These are phyloP conservation scores for Leuciscus waleckii DNA, from an alignment of 2,797 vertebrate genomes.

Conservation along the genomic window DNA sequence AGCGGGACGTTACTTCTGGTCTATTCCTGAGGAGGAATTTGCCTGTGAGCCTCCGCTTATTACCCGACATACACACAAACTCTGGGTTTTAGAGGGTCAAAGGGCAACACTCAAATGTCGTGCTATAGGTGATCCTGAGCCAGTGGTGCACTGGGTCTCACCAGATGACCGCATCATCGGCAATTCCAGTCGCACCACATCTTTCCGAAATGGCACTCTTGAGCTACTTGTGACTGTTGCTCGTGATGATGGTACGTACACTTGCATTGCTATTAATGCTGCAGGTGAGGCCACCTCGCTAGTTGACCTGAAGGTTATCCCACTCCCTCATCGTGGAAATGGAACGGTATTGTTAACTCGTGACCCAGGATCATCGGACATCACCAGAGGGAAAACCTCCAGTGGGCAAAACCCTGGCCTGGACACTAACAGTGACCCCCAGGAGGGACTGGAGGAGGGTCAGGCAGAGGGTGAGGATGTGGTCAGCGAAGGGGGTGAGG, in stretches of 20 bases:
- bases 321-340: slow-evolving; percentile 84
- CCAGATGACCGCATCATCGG: slow-evolving; percentile 80
- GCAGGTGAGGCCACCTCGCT: slow-evolving; percentile 88
- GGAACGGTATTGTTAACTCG: slow-evolving; percentile 71
- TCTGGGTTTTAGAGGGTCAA: slow-evolving; percentile 83
- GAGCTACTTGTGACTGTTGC: slow-evolving; percentile 88
- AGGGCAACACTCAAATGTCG: slow-evolving; percentile 78
- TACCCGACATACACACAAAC: slow-evolving; percentile 80
- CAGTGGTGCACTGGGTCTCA: slow-evolving; percentile 81
- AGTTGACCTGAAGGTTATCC: slow-evolving; percentile 89
- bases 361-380: slow-evolving; percentile 81
- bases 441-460: slow-evolving; percentile 64
- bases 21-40: slow-evolving; percentile 81
- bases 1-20: slow-evolving; percentile 85
- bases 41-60: slow-evolving; percentile 82
- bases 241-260: slow-evolving; percentile 87
- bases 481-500: slow-evolving; percentile 72
- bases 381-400: slow-evolving; percentile 80
- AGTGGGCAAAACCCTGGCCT: slow-evolving; percentile 65
- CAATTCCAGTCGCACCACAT: slow-evolving; percentile 87
- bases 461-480: slow-evolving; percentile 61
- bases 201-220: slow-evolving; percentile 89
- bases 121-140: slow-evolving; percentile 80
- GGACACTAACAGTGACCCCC: slow-evolving; percentile 52
- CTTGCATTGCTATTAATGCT: slow-evolving; percentile 92